phyloP scores from a whole-genome alignment of 1,140 invertebrate species.

The Antheraea mylitta region DNA sequence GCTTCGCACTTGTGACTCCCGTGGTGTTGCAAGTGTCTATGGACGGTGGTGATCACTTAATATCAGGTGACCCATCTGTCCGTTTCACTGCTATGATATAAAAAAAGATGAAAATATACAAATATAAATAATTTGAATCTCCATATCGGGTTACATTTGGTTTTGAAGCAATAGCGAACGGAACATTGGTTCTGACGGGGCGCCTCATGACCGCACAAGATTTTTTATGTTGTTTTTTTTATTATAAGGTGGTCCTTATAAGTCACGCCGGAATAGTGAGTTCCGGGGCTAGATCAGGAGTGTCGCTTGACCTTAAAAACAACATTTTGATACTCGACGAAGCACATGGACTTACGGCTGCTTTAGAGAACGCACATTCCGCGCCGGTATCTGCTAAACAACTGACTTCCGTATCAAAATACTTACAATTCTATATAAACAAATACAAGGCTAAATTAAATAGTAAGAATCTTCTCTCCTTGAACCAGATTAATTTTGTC shows the following conservation, averaged over 20 bases:
- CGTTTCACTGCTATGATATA: too few species aligned
- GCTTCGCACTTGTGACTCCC: too few species aligned
- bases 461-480: constrained; percentile 89
- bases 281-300: constrained; percentile 89
- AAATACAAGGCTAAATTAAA: constrained; percentile 89
- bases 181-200: too few species aligned
- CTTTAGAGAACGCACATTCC: constrained; percentile 93
- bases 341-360: constrained; percentile 97
- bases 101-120: too few species aligned
- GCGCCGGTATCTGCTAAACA: constrained; percentile 84
- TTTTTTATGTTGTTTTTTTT: too few species aligned
- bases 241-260: constrained; percentile 83
- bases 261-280: constrained; percentile 95
- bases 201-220: too few species aligned
- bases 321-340: constrained; percentile 97
- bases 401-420: constrained; percentile 83
- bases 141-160: too few species aligned
- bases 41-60: too few species aligned
- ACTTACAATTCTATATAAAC: constrained; percentile 89
- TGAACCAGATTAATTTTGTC: constrained; percentile 93
- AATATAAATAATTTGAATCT: too few species aligned
- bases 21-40: too few species aligned
- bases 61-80: too few species aligned
- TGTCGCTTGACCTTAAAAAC: constrained; percentile 90
- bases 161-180: too few species aligned